These are phyloP conservation scores for Chaetodon trifascialis DNA, from an alignment of 2,113 vertebrate genomes.

Conservation along the genomic window DNA sequence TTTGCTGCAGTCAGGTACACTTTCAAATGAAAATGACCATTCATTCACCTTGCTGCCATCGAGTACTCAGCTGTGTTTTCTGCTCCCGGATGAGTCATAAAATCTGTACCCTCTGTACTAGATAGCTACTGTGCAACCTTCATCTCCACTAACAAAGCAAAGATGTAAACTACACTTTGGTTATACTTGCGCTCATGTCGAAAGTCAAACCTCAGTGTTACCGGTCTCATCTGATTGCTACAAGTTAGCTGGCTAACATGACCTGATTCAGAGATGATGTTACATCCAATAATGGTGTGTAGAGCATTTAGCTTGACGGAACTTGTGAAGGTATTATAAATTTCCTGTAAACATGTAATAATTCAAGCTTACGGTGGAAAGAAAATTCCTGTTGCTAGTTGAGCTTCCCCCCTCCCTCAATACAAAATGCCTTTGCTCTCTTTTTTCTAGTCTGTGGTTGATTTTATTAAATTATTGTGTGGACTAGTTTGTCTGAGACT, in stretches of 20 bases:
- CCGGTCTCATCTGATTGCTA: slow-evolving; percentile 48
- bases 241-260: slow-evolving; percentile 43
- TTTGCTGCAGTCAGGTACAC: slow-evolving; percentile 22
- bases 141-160: slow-evolving; percentile 10
- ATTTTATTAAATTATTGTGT: slow-evolving; percentile 82
- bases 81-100: slow-evolving; percentile 35
- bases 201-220: slow-evolving; percentile 45
- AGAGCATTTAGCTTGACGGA: slow-evolving; percentile 54
- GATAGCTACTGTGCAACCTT: slow-evolving; percentile 12
- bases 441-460: slow-evolving; percentile 78
- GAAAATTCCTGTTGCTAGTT: slow-evolving; percentile 65
- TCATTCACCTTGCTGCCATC: slow-evolving; percentile 23
- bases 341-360: slow-evolving; percentile 72
- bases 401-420: slow-evolving; percentile 51
- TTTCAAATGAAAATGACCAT: slow-evolving; percentile 35
- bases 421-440: slow-evolving; percentile 73
- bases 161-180: slow-evolving; percentile 20
- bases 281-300: slow-evolving; percentile 36
- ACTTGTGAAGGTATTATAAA: slow-evolving; percentile 43
- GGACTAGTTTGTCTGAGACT: slow-evolving; percentile 55
- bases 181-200: slow-evolving; percentile 18
- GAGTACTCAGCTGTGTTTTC: slow-evolving; percentile 34
- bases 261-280: slow-evolving; percentile 34
- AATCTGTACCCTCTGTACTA: slow-evolving; percentile 26
- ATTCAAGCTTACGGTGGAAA: slow-evolving; percentile 60